These are phyloP conservation scores for Triplophysa yarkandensis DNA, from an alignment of 2,797 vertebrate genomes.

Conservation along the genomic window DNA sequence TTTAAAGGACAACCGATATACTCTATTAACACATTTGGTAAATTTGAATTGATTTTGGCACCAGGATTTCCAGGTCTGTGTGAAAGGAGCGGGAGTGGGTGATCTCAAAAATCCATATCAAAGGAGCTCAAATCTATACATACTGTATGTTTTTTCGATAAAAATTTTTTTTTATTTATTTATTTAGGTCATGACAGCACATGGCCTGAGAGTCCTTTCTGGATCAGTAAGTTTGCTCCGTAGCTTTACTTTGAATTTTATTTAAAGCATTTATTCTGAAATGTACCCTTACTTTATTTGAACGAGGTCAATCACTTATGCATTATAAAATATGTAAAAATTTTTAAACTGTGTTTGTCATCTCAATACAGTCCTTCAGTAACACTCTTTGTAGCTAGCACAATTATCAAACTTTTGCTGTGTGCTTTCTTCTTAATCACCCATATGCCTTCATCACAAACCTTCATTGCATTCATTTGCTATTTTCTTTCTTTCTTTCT, in stretches of 20 bases:
- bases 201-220: conserved; percentile 76
- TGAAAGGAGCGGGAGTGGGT: neutral
- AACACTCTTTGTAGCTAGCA: neutral
- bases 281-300: neutral
- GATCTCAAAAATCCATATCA: neutral
- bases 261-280: neutral
- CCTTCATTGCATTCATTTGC: neutral
- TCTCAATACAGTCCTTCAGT: neutral
- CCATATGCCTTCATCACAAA: neutral
- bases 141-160: no score
- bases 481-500: neutral
- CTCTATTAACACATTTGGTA: neutral
- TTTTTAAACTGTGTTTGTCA: neutral
- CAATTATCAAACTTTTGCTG: neutral
- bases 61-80: neutral
- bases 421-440: neutral
- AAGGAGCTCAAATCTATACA: no score
- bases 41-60: neutral
- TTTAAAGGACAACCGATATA: neutral
- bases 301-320: neutral
- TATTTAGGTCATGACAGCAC: conserved; percentile 76
- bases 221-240: conserved; percentile 70
- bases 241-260: neutral
- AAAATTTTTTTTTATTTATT: conserved; percentile 51
- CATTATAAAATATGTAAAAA: neutral